Evolutionary conservation across 2,113 vertebrate genomes (phyloP).

Genomic region (Choloepus hoffmanni): DNA sequence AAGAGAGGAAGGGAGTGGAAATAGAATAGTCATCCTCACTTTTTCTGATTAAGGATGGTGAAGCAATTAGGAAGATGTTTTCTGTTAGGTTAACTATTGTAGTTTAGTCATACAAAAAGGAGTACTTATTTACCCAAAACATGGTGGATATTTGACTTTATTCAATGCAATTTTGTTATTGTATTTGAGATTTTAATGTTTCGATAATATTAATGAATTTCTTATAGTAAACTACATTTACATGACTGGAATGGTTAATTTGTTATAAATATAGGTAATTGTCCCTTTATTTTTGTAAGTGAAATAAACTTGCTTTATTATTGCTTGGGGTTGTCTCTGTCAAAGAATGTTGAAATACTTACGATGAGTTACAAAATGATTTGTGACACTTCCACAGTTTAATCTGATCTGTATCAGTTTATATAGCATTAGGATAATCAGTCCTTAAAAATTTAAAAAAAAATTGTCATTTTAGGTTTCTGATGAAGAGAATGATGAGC

Average conservation of each 20-base stretch:
- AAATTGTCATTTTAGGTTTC: neutral
- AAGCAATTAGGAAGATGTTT: neutral
- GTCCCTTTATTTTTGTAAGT: neutral
- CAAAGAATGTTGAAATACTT: neutral
- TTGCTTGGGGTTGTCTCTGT: neutral
- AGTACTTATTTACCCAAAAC: neutral
- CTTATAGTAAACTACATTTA: neutral
- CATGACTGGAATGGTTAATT: neutral
- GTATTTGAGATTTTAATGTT: slow-evolving; percentile 25
- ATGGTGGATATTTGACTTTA: neutral
- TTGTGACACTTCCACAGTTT: neutral
- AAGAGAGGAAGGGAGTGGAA: neutral
- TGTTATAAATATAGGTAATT: neutral
- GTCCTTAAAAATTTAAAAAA: neutral
- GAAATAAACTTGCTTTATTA: neutral
- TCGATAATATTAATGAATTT: neutral
- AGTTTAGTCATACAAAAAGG: neutral
- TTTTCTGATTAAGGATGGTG: neutral
- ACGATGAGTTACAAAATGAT: neutral
- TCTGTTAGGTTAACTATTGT: neutral
- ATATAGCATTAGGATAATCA: neutral
- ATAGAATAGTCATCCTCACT: neutral
- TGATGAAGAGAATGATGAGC: neutral
- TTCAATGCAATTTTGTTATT: neutral
- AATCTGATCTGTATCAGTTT: neutral